Evolutionary conservation across 1,140 invertebrate species (phyloP), one percentile per base, ranked within the genome.

Genomic region (Drosophila truncata): DNA sequence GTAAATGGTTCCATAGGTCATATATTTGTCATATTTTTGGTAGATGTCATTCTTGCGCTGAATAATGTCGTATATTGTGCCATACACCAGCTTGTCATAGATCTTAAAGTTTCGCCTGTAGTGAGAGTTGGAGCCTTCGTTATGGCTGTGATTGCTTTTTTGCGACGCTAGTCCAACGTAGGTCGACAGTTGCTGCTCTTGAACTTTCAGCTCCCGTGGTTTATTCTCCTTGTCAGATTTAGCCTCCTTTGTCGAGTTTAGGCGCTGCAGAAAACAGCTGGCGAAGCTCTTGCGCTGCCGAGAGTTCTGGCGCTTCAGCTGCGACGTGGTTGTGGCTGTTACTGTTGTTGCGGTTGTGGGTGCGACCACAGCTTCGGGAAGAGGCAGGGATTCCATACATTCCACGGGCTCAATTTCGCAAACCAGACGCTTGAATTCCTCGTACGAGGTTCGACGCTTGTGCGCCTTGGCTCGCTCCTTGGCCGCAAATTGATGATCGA

Each of bases 1-100:
- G 60, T 93, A 93, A 47, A 93, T 93, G 47, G 92, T 93, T 66
- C 92, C 92, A 54, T 93, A 93, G 41, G 92, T 93, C 92, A 93
- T 93, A 39, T 93, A 93, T 41, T 92, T 92, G 59, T 93, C 92
- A 49, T 93, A 93, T 64, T 92, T 93, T 63, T 92, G 87, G 77
- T 92, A 93, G 29, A 93, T 93, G 54, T 93, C 92, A 13, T 92
- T 92, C 37, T 93, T 93, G 25, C 88, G 87, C 70, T 93, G 92
- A 18, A 93, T 92, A 3, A 93, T 93, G 44, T 93, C 92, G 66
- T 93, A 93, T 52, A 93, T 93, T 46, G 92, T 93, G 52, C 92
- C 92, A 47, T 93, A 93, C 4, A 93, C 80, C 4, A 93, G 42
- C 59, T 93, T 93, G 35, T 93, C 92, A 20, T 92, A 93, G 66